Evolutionary conservation across 2,888 invertebrate genomes (phyloP).

Genomic region (Himalopsyche anomala): DNA sequence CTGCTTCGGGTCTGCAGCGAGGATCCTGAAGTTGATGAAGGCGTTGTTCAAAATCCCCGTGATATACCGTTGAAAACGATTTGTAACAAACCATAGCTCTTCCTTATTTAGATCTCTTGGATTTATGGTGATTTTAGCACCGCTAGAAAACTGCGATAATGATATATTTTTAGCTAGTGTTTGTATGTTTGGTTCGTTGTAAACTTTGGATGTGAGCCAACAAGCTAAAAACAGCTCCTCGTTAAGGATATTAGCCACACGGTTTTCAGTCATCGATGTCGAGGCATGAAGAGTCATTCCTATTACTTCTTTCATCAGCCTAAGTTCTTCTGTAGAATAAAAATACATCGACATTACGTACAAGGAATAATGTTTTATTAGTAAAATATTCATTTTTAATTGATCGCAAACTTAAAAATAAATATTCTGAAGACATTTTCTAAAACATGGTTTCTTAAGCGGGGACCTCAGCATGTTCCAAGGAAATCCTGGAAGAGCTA

Average conservation of each 20-base stretch:
- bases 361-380: too few relatives aligned
- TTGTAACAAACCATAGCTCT: slow-evolving; percentile 82
- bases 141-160: slow-evolving; percentile 84
- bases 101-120: slow-evolving; percentile 73
- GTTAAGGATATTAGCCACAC: slow-evolving; percentile 78
- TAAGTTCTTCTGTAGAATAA: slow-evolving; percentile 80
- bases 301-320: slow-evolving; percentile 83
- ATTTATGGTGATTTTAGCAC: slow-evolving; percentile 82
- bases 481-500: too few relatives aligned
- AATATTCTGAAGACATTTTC: too few relatives aligned
- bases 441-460: too few relatives aligned
- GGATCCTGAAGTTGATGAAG: slow-evolving; percentile 82
- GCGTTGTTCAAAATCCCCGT: slow-evolving; percentile 75
- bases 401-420: too few relatives aligned
- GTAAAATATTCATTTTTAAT: too few relatives aligned
- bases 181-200: slow-evolving; percentile 75
- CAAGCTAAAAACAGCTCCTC: slow-evolving; percentile 82
- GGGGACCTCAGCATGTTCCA: too few relatives aligned
- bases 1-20: not conserved
- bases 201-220: slow-evolving; percentile 83
- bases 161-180: slow-evolving; percentile 77
- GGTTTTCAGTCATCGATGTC: slow-evolving; percentile 79
- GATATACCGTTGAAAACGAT: slow-evolving; percentile 82
- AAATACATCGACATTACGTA: too few relatives aligned
- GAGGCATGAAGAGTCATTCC: slow-evolving; percentile 80